These are phyloP conservation scores for Parelbella ahira DNA, from an alignment of 2,888 invertebrate genomes.

Conservation along the genomic window DNA sequence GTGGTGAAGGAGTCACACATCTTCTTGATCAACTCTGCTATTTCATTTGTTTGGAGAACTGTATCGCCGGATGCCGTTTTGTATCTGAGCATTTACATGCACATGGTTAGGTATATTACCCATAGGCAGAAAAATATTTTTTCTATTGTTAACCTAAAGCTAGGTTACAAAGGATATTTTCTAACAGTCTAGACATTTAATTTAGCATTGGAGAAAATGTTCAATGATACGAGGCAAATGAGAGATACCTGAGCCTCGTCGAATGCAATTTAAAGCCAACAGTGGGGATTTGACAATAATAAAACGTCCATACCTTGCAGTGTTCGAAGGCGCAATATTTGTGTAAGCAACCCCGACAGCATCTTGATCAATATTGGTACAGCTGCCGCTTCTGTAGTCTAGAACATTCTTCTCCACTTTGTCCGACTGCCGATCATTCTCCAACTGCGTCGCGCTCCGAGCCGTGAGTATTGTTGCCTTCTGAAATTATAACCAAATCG, in stretches of 20 bases:
- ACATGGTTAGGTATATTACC: no score
- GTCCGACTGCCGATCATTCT: constrained; percentile 33
- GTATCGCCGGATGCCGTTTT: constrained; percentile 61
- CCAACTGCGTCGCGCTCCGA: constrained; percentile 57
- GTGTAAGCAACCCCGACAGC: constrained; percentile 50
- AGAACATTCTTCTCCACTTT: constrained; percentile 33
- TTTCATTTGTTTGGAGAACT: constrained; percentile 55
- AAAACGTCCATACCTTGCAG: constrained; percentile 58
- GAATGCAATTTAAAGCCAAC: no score
- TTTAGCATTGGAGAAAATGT: no score
- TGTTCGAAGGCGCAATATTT: constrained; percentile 50
- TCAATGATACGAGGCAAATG: no score
- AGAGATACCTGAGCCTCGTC: no score
- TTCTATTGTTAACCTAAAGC: no score
- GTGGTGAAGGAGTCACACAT: constrained; percentile 65
- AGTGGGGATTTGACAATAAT: no score
- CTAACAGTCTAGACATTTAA: no score
- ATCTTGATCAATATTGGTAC: constrained; percentile 49
- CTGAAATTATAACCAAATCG: no score
- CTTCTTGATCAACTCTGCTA: constrained; percentile 61
- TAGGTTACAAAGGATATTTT: no score
- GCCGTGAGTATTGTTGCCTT: constrained; percentile 53
- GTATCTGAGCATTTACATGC: no score
- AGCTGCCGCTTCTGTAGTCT: constrained; percentile 54
- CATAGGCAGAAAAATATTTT: no score